phyloP scores from a whole-genome alignment of 2,113 vertebrate genomes.

The Deroptyus accipitrinus region DNA sequence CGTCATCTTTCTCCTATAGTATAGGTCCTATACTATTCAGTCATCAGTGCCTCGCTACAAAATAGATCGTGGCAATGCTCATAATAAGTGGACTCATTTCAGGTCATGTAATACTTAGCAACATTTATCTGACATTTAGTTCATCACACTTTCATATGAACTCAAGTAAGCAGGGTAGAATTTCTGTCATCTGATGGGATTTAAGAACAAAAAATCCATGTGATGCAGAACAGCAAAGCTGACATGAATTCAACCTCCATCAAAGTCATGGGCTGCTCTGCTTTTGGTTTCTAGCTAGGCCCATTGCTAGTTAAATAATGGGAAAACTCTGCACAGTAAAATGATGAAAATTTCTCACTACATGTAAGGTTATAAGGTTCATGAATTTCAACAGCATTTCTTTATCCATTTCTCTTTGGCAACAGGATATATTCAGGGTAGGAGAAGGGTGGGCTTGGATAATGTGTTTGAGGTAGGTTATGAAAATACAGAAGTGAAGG shows the following conservation, averaged over 20 bases:
- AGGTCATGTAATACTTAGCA: not conserved
- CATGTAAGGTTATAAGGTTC: not conserved
- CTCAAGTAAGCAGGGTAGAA: not conserved
- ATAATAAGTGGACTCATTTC: not conserved
- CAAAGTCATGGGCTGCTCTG: not conserved
- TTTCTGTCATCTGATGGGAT: not conserved
- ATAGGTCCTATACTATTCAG: not conserved
- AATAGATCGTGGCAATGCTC: not conserved
- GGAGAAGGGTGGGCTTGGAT: not conserved
- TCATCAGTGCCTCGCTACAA: not conserved
- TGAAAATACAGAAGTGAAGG: not conserved
- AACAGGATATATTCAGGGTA: not conserved
- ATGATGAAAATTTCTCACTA: not conserved
- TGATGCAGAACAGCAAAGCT: not conserved
- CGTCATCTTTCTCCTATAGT: not conserved
- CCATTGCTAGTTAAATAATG: not conserved
- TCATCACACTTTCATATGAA: slow-evolving; percentile 11
- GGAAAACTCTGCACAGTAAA: not conserved
- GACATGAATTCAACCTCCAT: not conserved
- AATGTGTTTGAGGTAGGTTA: not conserved
- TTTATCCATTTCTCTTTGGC: not conserved
- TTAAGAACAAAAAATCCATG: not conserved
- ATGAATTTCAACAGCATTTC: not conserved
- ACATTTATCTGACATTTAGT: not conserved
- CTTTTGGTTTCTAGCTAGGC: not conserved